phyloP scores from a whole-genome alignment of 2,797 vertebrate species.

The Bovichtus variegatus region DNA sequence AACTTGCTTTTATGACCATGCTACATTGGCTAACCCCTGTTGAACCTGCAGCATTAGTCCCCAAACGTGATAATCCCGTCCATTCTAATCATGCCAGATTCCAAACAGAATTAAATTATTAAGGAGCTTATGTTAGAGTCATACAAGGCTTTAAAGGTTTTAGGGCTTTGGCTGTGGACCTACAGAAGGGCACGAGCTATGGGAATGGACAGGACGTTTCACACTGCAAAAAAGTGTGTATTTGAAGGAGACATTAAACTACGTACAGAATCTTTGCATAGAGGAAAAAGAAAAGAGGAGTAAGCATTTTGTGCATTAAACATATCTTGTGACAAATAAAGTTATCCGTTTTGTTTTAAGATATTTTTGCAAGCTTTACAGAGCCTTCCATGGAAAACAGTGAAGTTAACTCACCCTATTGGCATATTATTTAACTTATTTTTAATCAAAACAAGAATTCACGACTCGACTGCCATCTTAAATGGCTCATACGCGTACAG shows the following conservation, averaged over 20 bases:
- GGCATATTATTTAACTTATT: constrained; percentile 12
- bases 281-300: neutral
- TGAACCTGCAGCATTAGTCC: constrained; percentile 68
- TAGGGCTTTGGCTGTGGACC: constrained; percentile 67
- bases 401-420: constrained; percentile 6
- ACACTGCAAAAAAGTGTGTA: constrained; percentile 50
- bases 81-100: constrained; percentile 83
- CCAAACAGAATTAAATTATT: constrained; percentile 90
- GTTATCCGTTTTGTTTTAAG: constrained; percentile 1
- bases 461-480: neutral
- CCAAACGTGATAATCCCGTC: constrained; percentile 79
- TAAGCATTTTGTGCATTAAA: neutral
- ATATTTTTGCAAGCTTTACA: neutral
- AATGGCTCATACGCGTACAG: constrained; percentile 11
- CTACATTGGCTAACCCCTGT: constrained; percentile 58
- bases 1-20: constrained; percentile 53
- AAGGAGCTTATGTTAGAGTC: constrained; percentile 85
- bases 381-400: constrained; percentile 21
- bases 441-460: constrained; percentile 33
- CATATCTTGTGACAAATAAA: constrained; percentile 5
- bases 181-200: constrained; percentile 48
- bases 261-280: neutral
- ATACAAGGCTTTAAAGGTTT: constrained; percentile 77
- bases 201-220: constrained; percentile 60
- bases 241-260: neutral